Conservation (phyloP, 2,113 vertebrate species). For the Herpetotheres cachinnans region DNA sequence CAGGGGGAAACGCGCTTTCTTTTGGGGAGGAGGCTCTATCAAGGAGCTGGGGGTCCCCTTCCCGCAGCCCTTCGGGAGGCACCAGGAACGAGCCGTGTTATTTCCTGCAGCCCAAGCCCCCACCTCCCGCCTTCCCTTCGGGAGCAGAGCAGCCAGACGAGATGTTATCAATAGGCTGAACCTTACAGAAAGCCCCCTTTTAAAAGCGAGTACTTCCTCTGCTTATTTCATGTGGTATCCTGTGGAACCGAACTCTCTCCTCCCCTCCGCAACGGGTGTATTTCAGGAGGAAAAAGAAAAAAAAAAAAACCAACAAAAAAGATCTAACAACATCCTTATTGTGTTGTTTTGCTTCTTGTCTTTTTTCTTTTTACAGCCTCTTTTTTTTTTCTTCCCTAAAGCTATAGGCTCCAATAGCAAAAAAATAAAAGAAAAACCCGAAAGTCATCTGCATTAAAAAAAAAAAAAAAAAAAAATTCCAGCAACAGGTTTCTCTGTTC, state of each 20-base stretch:
- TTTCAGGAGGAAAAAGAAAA: conserved; percentile 36
- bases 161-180: conserved; percentile 75
- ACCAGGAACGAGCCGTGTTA: conserved; percentile 15
- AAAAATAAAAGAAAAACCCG: background rate
- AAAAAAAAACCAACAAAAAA: background rate
- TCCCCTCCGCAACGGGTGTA: background rate
- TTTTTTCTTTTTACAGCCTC: background rate
- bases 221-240: conserved; percentile 76
- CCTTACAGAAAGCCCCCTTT: conserved; percentile 66
- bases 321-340: conserved; percentile 62
- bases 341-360: background rate
- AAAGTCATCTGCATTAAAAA: background rate
- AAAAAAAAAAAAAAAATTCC: background rate
- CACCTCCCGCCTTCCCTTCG: conserved; percentile 49
- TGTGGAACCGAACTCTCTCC: conserved; percentile 49
- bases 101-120: conserved; percentile 56
- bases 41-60: background rate
- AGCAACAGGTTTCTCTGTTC: background rate
- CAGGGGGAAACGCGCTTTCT: background rate
- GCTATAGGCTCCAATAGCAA: background rate
- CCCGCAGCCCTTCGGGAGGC: background rate
- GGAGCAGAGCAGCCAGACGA: conserved; percentile 70
- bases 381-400: background rate
- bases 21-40: background rate
- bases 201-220: conserved; percentile 73